Evolutionary conservation across 2,797 vertebrate genomes (phyloP).

Genomic region (Sardinella longiceps): DNA sequence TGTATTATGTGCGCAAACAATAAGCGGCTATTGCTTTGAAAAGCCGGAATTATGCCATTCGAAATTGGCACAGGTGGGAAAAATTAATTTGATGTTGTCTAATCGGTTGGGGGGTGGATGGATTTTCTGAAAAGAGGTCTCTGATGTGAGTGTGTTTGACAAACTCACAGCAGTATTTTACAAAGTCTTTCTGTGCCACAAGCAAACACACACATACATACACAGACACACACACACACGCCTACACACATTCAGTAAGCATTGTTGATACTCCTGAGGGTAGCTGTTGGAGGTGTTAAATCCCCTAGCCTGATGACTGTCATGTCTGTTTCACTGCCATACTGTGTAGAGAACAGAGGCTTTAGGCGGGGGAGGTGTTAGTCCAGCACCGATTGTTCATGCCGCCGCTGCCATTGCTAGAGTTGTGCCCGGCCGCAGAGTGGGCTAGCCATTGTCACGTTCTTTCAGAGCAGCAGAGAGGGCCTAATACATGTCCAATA

Average conservation of each 20-base stretch:
- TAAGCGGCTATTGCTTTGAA: constrained; percentile 74
- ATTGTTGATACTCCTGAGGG: neutral
- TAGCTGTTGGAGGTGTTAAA: constrained; percentile 17
- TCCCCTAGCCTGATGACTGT: neutral
- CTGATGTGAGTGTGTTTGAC: neutral
- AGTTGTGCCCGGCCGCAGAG: neutral
- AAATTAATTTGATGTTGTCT: constrained; percentile 81
- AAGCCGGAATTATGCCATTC: constrained; percentile 75
- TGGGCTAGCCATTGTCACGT: neutral
- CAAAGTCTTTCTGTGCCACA: neutral
- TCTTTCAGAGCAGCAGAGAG: neutral
- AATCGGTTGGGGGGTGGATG: constrained; percentile 67
- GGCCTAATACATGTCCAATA: constrained; percentile 13
- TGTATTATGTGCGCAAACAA: constrained; percentile 72
- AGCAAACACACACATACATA: neutral
- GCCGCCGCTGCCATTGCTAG: neutral
- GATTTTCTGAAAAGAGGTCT: neutral
- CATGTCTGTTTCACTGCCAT: neutral
- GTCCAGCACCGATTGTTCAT: neutral
- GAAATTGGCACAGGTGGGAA: constrained; percentile 70
- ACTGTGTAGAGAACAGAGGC: neutral
- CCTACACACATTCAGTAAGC: neutral
- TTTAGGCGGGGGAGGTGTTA: constrained; percentile 16
- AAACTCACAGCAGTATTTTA: neutral
- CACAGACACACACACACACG: constrained; percentile 1